These are phyloP conservation scores for Nibea coibor DNA, from an alignment of 2,113 vertebrate species.

Conservation along the genomic window DNA sequence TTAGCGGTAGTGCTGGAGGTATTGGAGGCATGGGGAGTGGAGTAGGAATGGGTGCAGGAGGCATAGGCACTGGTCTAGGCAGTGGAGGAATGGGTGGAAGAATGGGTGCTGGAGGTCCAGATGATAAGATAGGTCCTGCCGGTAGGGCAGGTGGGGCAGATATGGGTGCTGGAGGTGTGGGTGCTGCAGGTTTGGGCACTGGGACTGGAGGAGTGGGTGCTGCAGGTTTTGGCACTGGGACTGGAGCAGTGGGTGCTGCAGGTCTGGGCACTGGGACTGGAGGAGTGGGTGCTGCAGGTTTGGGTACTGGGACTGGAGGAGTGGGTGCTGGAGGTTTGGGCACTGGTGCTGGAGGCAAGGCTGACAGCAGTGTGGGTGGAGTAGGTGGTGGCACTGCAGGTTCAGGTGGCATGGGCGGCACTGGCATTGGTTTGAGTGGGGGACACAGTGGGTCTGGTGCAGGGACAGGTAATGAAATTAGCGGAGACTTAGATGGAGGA, in stretches of 20 bases:
- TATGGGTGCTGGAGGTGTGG: slow-evolving; percentile 2
- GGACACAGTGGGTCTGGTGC: background rate
- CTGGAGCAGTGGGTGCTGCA: slow-evolving; percentile 3
- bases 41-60: slow-evolving; percentile 34
- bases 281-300: background rate
- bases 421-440: background rate
- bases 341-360: background rate
- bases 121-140: slow-evolving; percentile 12
- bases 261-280: background rate
- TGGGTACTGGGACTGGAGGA: background rate
- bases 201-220: background rate
- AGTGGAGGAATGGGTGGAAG: slow-evolving; percentile 27
- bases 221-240: background rate
- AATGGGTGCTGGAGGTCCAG: slow-evolving; percentile 39
- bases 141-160: slow-evolving; percentile 28
- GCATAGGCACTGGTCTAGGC: slow-evolving; percentile 20
- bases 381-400: slow-evolving; percentile 18
- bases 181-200: slow-evolving; percentile 13
- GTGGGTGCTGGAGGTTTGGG: background rate
- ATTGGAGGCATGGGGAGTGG: slow-evolving; percentile 31
- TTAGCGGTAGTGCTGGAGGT: slow-evolving; percentile 31
- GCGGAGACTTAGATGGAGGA: slow-evolving; percentile 13
- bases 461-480: background rate
- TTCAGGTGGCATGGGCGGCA: slow-evolving; percentile 11
- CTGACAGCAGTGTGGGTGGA: slow-evolving; percentile 2